Base-by-base conservation (phyloP, 2,888 invertebrate species). In the Augochlorella aurata region DNA sequence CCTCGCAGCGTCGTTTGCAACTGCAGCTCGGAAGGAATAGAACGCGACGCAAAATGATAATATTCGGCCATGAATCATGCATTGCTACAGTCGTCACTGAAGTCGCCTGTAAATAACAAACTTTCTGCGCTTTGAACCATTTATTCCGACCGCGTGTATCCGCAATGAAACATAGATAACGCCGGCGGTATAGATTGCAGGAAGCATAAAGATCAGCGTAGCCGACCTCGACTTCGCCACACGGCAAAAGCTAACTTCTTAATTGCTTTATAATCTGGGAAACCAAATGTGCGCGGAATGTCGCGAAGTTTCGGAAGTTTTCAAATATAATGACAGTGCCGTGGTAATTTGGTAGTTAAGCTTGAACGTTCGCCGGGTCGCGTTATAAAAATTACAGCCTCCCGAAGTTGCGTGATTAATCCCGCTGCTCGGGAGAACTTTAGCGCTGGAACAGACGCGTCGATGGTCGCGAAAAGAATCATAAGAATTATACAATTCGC, bases 251-350 rank as follows among this genome's bases (percentile, higher is more conserved):
- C 44, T 44, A 65, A 65, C 65, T 65, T 44, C 38, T 38, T 65
- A 65, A 65, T 65, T 65, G 65, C 65, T 65, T 65, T 65, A 65
- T 65, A 65, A 65, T 65, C 65, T 38, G 38, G 65, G 65, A n/a
- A 65, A 44, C 65, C 65, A 65, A 65, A 65, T 65, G 65, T 65
- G 65, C 65, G 5, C 65, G 44, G 44, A 65, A 44, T 65, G 65
- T 38, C 65, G 44, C 38, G n/a, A 44, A 65, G 65, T 65, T 65
- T 12, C 65, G 65, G 44, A 65, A 65, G 65, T 65, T 65, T 65
- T 65, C 65, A 65, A 63, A 65, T 44, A n/a, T 38, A 65, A 65
- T 65, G 65, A 44, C 65, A 65, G 65, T 10, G 65, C 44, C 65
- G 18, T 12, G n/a, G 65, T 65, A 65, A 65, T 65, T 65, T n/a